Conservation (phyloP, 2,113 vertebrate genomes). For the Hylia prasina region DNA sequence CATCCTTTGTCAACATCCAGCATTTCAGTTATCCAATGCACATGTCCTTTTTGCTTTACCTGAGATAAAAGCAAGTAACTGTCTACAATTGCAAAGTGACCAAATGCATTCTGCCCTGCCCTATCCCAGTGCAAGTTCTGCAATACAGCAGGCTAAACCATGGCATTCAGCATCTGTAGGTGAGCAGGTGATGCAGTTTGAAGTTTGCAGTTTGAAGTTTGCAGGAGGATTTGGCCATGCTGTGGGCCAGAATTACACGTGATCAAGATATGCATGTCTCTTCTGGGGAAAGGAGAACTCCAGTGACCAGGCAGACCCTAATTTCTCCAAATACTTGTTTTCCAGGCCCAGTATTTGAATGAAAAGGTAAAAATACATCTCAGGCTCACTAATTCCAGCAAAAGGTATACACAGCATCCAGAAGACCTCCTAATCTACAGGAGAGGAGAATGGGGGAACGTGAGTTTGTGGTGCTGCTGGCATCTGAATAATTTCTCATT, state of each 20-base stretch:
- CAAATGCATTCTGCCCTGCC: neutral
- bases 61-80: neutral
- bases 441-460: neutral
- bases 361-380: neutral
- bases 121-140: neutral
- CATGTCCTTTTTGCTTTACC: fast-evolving
- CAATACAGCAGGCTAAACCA: neutral
- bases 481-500: neutral
- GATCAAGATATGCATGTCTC: fast-evolving
- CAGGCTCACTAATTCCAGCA: neutral
- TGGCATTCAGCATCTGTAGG: too few relatives aligned
- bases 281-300: neutral
- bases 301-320: neutral
- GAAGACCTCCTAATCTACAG: neutral
- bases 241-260: neutral
- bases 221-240: neutral
- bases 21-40: neutral
- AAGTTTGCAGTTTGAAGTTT: neutral
- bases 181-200: too few relatives aligned
- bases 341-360: neutral
- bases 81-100: neutral
- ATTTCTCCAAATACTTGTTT: neutral
- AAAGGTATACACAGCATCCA: neutral
- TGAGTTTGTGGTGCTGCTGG: neutral
- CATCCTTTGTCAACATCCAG: neutral